phyloP scores from a whole-genome alignment of 2,113 vertebrate species.

The Ciconia maguari region DNA sequence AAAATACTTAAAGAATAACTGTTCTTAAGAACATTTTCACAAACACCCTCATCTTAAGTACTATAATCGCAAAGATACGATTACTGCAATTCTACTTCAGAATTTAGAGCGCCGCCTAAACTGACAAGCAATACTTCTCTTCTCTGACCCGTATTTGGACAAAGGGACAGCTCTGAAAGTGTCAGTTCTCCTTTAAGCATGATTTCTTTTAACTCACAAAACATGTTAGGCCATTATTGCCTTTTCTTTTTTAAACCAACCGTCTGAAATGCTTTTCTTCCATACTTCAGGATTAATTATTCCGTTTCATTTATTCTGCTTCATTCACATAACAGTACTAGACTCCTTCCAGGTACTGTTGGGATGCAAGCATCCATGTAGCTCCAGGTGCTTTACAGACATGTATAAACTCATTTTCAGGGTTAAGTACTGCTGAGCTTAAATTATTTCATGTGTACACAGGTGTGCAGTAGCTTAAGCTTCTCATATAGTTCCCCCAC shows the following conservation, averaged over 20 bases:
- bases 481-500: background rate
- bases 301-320: background rate
- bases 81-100: constrained; percentile 14
- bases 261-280: background rate
- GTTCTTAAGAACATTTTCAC: background rate
- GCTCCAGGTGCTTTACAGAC: background rate
- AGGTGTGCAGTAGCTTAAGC: background rate
- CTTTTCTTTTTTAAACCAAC: background rate
- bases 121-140: background rate
- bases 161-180: background rate
- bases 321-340: background rate
- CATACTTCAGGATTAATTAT: background rate
- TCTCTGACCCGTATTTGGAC: background rate
- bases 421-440: background rate
- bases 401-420: background rate
- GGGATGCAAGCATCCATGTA: background rate
- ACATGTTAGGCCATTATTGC: background rate
- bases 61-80: constrained; percentile 6
- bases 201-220: background rate
- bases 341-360: background rate
- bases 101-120: background rate
- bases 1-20: background rate
- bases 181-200: background rate
- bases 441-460: background rate
- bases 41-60: background rate